Percentiles rank a stretch among this genome's conserved stretches.
phyloP scores from a whole-genome alignment of 1,140 invertebrate genomes.

The Danaus plexippus region DNA sequence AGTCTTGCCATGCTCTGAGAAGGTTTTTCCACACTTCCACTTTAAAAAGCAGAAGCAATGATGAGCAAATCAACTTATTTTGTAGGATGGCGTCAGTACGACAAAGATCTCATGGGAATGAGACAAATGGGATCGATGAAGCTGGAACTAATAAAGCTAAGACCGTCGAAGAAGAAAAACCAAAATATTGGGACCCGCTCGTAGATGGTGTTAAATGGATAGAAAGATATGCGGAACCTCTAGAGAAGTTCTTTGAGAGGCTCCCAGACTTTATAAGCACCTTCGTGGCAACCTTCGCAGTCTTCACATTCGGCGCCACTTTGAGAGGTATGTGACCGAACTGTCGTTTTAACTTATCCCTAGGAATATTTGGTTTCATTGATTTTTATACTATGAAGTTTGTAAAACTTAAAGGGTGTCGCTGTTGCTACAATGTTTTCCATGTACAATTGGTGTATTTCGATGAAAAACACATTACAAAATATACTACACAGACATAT shows the following conservation, averaged over 20 bases:
- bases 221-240: constrained; percentile 66
- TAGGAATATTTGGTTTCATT: no score
- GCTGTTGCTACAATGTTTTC: no score
- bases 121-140: not conserved
- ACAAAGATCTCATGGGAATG: constrained; percentile 2
- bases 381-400: no score
- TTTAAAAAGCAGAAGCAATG: no score
- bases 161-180: constrained; percentile 18
- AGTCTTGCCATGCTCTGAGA: no score
- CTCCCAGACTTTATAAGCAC: constrained; percentile 70
- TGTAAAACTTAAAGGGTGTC: no score
- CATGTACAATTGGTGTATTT: no score
- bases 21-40: no score
- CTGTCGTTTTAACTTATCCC: no score
- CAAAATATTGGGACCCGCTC: constrained; percentile 64
- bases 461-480: no score
- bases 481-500: no score
- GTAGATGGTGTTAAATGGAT: constrained; percentile 72
- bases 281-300: constrained; percentile 70
- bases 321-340: constrained; percentile 64
- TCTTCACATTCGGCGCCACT: constrained; percentile 74
- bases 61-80: no score
- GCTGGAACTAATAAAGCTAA: not conserved
- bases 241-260: constrained; percentile 71
- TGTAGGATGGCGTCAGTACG: not conserved